These are phyloP conservation scores for Magallana nippona DNA, from an alignment of 2,888 invertebrate genomes.

Conservation along the genomic window DNA sequence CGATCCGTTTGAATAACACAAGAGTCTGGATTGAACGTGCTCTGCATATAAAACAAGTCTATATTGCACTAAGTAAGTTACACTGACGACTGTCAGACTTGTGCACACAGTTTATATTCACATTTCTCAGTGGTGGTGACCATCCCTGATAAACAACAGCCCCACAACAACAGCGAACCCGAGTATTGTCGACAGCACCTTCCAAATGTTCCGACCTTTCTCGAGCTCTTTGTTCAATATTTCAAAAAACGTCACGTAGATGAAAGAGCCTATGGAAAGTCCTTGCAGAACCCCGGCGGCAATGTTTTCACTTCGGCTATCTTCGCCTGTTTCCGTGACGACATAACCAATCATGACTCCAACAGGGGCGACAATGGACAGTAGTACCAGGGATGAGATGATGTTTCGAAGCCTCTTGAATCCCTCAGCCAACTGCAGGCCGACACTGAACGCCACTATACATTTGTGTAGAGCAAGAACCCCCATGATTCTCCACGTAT, in stretches of 20 bases:
- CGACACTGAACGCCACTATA: conserved; percentile 82
- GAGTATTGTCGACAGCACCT: conserved; percentile 65
- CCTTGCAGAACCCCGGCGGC: conserved; percentile 84
- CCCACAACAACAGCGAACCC: conserved; percentile 68
- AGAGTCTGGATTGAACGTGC: too few species aligned
- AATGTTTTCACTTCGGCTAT: conserved; percentile 50
- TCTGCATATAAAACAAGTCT: too few species aligned
- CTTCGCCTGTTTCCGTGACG: conserved; percentile 50
- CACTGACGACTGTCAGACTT: not conserved
- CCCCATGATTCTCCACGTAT: conserved; percentile 76
- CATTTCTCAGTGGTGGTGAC: not conserved
- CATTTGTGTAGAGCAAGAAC: conserved; percentile 82
- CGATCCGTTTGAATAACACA: too few species aligned
- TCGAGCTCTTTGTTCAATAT: conserved; percentile 86
- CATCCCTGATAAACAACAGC: conserved; percentile 54
- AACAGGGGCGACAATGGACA: conserved; percentile 59
- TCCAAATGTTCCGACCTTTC: conserved; percentile 64
- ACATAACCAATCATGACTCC: conserved; percentile 58
- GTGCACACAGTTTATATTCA: not conserved
- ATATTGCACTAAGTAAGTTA: too few species aligned
- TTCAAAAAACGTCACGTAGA: conserved; percentile 97
- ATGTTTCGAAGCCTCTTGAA: conserved; percentile 41
- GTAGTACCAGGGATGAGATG: conserved; percentile 49
- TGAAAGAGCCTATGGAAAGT: conserved; percentile 92
- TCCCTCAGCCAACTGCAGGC: conserved; percentile 81